Evolutionary conservation across 2,113 vertebrate genomes (phyloP).

Genomic region (Motacilla alba): DNA sequence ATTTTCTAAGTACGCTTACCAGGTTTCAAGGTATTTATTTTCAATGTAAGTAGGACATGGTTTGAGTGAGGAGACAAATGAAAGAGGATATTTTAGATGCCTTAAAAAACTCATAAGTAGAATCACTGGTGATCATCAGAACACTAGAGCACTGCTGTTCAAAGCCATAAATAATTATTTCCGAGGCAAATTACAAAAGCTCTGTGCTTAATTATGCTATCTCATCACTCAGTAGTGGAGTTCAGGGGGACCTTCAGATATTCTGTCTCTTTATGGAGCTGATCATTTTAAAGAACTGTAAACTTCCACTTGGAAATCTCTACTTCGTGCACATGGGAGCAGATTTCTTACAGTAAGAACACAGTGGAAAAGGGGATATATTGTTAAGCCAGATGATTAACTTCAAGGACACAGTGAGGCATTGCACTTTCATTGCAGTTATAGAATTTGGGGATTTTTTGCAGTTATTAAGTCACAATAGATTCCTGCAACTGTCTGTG

Average conservation of each 20-base stretch:
- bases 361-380: background rate
- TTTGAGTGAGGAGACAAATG: background rate
- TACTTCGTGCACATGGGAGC: background rate
- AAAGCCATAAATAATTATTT: conserved; percentile 12
- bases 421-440: background rate
- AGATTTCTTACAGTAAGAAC: background rate
- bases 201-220: background rate
- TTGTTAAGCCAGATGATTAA: background rate
- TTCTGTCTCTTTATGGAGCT: background rate
- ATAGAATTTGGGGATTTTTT: background rate
- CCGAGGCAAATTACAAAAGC: background rate
- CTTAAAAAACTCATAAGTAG: background rate
- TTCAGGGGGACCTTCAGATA: background rate
- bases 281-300: background rate
- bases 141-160: background rate
- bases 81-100: background rate
- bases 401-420: background rate
- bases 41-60: background rate
- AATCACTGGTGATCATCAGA: background rate
- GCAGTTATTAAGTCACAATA: background rate
- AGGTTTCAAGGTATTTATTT: background rate
- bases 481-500: background rate
- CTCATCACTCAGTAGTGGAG: background rate
- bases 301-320: background rate
- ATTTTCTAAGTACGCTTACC: background rate